phyloP scores from a whole-genome alignment of 2,797 vertebrate species.

The Sciaenops ocellatus region DNA sequence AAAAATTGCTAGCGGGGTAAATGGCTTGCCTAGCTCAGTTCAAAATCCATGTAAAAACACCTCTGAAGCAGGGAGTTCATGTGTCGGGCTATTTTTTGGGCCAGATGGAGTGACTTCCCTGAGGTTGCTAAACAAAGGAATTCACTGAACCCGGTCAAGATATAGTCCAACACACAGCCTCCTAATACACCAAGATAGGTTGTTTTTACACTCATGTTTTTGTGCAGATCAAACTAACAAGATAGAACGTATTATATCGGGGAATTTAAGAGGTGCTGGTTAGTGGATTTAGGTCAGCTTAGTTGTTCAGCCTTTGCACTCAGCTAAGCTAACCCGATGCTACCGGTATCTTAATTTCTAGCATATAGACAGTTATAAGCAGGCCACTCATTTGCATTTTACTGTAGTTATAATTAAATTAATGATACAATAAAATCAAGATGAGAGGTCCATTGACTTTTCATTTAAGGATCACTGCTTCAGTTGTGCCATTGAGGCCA shows the following conservation, averaged over 20 bases:
- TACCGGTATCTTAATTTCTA: background rate
- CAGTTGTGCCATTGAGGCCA: constrained; percentile 23
- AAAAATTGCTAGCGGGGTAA: background rate
- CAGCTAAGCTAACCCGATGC: background rate
- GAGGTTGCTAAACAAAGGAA: background rate
- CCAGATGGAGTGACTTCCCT: background rate
- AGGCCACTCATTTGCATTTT: constrained; percentile 36
- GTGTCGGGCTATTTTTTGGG: background rate
- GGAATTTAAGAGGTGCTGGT: background rate
- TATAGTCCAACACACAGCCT: background rate
- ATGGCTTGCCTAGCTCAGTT: background rate
- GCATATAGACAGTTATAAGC: background rate
- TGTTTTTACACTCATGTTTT: background rate
- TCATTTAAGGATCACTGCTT: constrained; percentile 32
- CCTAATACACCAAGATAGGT: background rate
- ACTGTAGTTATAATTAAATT: constrained; percentile 13
- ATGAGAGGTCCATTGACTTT: constrained; percentile 15
- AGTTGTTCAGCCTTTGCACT: background rate
- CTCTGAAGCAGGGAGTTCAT: background rate
- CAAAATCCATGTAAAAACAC: background rate
- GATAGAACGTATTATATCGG: background rate
- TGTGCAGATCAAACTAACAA: background rate
- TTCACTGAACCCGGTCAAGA: background rate
- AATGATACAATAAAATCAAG: constrained; percentile 38
- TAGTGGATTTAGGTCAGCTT: background rate